phyloP scores from a whole-genome alignment of 2,888 invertebrate species.

The Lordiphosa fenestrarum region DNA sequence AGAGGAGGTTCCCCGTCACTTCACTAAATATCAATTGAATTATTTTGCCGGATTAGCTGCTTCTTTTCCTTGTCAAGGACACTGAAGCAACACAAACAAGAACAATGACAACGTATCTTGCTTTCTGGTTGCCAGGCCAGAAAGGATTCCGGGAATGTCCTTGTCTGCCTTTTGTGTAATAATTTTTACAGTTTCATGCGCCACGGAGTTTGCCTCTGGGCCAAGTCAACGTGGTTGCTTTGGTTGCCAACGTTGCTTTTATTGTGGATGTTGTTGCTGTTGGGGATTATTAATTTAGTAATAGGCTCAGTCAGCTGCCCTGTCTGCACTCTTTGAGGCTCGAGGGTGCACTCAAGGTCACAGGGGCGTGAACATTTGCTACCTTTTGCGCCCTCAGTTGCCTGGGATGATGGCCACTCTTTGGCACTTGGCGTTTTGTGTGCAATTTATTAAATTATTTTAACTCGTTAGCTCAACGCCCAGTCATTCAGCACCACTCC shows the following conservation, averaged over 20 bases:
- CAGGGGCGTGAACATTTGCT: slow-evolving; percentile 53
- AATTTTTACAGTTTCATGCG: slow-evolving; percentile 44
- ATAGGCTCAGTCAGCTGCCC: slow-evolving; percentile 44
- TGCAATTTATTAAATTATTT: slow-evolving; percentile 68
- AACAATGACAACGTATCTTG: slow-evolving; percentile 19
- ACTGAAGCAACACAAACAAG: slow-evolving; percentile 19
- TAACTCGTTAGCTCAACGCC: slow-evolving; percentile 58
- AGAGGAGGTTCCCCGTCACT: too few species aligned
- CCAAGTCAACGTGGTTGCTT: slow-evolving; percentile 14
- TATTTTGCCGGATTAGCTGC: slow-evolving; percentile 7
- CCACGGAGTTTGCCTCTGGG: slow-evolving; percentile 28
- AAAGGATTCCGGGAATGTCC: slow-evolving; percentile 23
- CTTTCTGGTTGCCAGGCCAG: slow-evolving; percentile 1
- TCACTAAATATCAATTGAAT: slow-evolving; percentile 1
- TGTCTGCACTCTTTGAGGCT: slow-evolving; percentile 26
- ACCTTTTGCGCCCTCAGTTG: slow-evolving; percentile 36
- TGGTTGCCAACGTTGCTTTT: slow-evolving; percentile 10
- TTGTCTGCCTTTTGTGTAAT: slow-evolving; percentile 31
- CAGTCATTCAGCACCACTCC: slow-evolving; percentile 19
- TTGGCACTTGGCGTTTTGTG: slow-evolving; percentile 51
- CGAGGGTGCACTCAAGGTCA: slow-evolving; percentile 69
- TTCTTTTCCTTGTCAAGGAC: slow-evolving; percentile 32
- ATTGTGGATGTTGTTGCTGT: slow-evolving; percentile 22
- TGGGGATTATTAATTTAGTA: slow-evolving; percentile 63
- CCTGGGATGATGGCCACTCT: slow-evolving; percentile 30